A percentile compares a stretch with the other conserved stretches of the same genome.
These are phyloP conservation scores for Apostichopus californicus DNA, from an alignment of 35 echinoderm and acorn worm genomes.

Conservation along the genomic window DNA sequence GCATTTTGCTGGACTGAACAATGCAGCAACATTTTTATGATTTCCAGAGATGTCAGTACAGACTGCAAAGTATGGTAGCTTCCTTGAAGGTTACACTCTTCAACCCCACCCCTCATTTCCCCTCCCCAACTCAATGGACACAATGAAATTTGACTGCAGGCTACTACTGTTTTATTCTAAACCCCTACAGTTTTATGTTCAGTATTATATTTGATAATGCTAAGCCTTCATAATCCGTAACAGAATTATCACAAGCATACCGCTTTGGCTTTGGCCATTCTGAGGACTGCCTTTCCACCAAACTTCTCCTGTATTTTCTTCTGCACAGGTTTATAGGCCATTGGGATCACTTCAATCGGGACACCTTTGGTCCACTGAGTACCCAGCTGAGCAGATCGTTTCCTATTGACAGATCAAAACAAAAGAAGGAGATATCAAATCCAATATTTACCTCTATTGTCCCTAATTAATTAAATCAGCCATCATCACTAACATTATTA, in stretches of 20 bases:
- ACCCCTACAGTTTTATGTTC: too few species aligned
- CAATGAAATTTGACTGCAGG: background rate
- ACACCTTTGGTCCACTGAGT: conserved; percentile 86
- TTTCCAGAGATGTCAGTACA: too few species aligned
- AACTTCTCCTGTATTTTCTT: conserved; percentile 61
- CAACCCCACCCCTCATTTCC: too few species aligned
- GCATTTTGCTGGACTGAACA: too few species aligned
- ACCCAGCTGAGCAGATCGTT: conserved; percentile 78
- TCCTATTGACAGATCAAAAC: conserved; percentile 54
- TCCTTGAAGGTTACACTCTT: too few species aligned
- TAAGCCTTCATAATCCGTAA: too few species aligned
- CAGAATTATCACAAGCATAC: conserved; percentile 48
- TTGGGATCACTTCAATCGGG: conserved; percentile 97
- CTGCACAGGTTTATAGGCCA: conserved; percentile 91
- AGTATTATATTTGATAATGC: too few species aligned
- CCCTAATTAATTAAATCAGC: too few species aligned
- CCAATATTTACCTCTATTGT: background rate
- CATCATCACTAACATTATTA: too few species aligned
- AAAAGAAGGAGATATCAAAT: background rate
- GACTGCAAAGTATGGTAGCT: too few species aligned
- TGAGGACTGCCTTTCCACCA: conserved; percentile 78
- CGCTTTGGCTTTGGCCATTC: conserved; percentile 97
- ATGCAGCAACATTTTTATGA: too few species aligned
- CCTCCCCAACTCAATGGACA: background rate
- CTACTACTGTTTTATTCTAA: too few species aligned